Evolutionary conservation across 2,888 invertebrate genomes (phyloP), one percentile per base, ranked within the genome.

Genomic region (Acrocera orbiculus): DNA sequence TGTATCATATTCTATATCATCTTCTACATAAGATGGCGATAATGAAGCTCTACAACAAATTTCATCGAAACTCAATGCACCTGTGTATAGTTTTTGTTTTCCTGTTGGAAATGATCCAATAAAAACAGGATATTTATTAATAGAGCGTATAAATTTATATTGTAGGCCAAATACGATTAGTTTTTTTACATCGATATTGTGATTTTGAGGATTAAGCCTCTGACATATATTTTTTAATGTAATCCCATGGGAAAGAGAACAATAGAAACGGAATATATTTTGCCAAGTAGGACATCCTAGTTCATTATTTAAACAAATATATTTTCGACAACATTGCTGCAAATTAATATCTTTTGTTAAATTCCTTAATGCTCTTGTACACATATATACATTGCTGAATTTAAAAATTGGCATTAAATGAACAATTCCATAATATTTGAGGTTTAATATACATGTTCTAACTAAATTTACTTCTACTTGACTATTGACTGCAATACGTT

Each of bases 401-500:
- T 83, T 80, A 39, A 86, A 69, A 41, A 85, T 73, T 8, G 85
- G 81, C 32, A 83, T 69, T 34, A 86, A 58, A 14, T 72, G 73
- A 1, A 83, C 74, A 37, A 74, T 72, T 16, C 70, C 72, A 46
- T 77, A 77, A 52, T 78, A 90, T 43, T 83, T 73, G 42, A 93
- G 65, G 62, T 93, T 93, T 56, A 90, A 90, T 36, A 93, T 74
- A 55, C 90, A 90, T 1, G 87, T 82, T 58, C 93, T 93, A 1
- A 93, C 93, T 20, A 93, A 66, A 54, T 86, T 85, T 43, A 82
- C 83, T 54, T 93, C 92, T 1, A 95, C 89, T 50, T 90, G 87
- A 0, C 90, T 81, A 49, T 87, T 78, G 0, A 76, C 71, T 0
- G 92, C 82, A 41, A 95, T 90, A 48, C 83, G 78, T 0, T 83